These are phyloP conservation scores for Drosophila elegans DNA, from an alignment of 1,140 invertebrate genomes.

Conservation along the genomic window DNA sequence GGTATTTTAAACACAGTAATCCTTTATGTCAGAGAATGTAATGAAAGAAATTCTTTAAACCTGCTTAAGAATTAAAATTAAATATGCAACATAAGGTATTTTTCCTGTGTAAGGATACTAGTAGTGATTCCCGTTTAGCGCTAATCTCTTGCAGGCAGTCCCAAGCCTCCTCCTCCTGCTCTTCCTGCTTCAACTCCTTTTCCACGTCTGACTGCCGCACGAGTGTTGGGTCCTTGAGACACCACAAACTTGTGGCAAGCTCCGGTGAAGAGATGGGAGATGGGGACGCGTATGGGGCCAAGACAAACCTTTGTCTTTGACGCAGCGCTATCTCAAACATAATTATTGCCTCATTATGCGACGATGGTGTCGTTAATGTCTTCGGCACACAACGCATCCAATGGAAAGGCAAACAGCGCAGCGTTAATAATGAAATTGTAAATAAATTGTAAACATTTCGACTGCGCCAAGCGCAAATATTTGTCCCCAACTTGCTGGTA, in stretches of 20 bases:
- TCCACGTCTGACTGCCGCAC: slow-evolving; percentile 33
- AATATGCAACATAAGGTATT: background rate
- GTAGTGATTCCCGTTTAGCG: slow-evolving; percentile 40
- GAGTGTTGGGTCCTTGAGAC: slow-evolving; percentile 59
- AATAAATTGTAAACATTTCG: slow-evolving; percentile 80
- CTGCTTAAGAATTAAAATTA: too few relatives aligned
- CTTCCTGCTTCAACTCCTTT: slow-evolving; percentile 13
- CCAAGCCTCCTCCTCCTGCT: background rate
- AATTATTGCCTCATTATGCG: slow-evolving; percentile 80
- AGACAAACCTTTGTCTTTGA: slow-evolving; percentile 54
- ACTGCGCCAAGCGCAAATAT: slow-evolving; percentile 70
- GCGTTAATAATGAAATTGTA: slow-evolving; percentile 79
- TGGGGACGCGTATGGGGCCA: background rate
- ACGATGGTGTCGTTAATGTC: slow-evolving; percentile 64
- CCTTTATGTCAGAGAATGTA: background rate
- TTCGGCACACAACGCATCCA: slow-evolving; percentile 61
- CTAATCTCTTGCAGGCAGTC: slow-evolving; percentile 44
- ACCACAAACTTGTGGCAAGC: slow-evolving; percentile 34
- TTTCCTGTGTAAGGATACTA: slow-evolving; percentile 2
- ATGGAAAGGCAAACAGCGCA: slow-evolving; percentile 52
- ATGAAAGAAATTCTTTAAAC: background rate
- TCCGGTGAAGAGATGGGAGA: background rate
- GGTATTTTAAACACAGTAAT: background rate
- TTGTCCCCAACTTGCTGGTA: slow-evolving; percentile 33
- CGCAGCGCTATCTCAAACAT: slow-evolving; percentile 63